Evolutionary conservation across 2,113 vertebrate genomes (phyloP), one percentile per base, ranked within the genome.

Genomic region (Anarhynchus alexandrinus): DNA sequence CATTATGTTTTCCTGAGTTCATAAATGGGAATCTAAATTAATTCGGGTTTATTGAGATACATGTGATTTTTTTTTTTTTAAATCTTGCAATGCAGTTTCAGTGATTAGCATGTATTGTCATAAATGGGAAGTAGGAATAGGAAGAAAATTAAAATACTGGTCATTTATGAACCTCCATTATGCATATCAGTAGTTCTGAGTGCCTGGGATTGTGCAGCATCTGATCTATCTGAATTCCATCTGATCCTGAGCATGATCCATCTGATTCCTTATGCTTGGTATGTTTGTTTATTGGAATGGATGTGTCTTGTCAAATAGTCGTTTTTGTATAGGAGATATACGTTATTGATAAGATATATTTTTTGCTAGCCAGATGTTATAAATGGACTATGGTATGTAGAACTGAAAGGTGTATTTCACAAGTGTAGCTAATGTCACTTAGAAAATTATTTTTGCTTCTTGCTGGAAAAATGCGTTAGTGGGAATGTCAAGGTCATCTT

Each of bases 401-500:
- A 59, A 72, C 43, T 38, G 57, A 61, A 82, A 76, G 40, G 40
- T 65, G 7, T 43, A 22, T 84, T 91, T 94, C 62, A 66, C 43
- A 32, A 57, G 43, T 49, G 52, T 38, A 32, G 42, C 55, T 51
- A 10, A 32, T 58, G 25, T 57, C 13, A 42, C 49, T 80, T 70
- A 21, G 2, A 36, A 84, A 91, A 88, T 84, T 34, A 54, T 47
- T 77, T 92, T 81, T 91, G 43, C n/a, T 57, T 89, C 40, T 54
- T 86, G 66, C 26, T 86, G 79, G 55, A 83, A 81, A 94, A 95
- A 52, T 83, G 32, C 26, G 82, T 88, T 94, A 93, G 42, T 86
- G n/a, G 54, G 26, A 79, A 67, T n/a, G 66, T 92, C 88, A 95
- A 94, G 94, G 88, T 94, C 88, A 82, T 91, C 67, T 36, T 85